These are phyloP conservation scores for Excalfactoria chinensis DNA, from an alignment of 2,113 vertebrate species.

Conservation along the genomic window DNA sequence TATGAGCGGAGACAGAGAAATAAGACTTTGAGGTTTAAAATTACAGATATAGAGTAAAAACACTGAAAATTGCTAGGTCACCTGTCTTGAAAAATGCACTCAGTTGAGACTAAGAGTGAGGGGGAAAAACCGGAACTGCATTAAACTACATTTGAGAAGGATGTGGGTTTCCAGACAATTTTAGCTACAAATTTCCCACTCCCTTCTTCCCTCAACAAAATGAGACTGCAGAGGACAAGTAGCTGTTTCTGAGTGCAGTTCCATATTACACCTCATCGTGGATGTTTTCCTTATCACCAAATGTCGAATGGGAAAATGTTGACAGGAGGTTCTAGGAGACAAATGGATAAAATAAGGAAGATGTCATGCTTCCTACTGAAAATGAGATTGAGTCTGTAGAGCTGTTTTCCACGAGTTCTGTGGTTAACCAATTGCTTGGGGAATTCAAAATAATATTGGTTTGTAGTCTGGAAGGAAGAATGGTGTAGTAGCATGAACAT, in stretches of 20 bases:
- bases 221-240: not conserved
- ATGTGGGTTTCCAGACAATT: not conserved
- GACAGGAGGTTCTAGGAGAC: not conserved
- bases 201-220: not conserved
- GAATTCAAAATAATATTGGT: not conserved
- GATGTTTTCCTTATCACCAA: not conserved
- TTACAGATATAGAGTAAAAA: not conserved
- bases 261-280: not conserved
- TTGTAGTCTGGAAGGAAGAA: conserved; percentile 11
- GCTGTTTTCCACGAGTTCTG: not conserved
- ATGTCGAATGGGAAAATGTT: not conserved
- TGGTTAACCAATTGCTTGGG: not conserved
- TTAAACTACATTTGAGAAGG: not conserved
- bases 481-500: not conserved
- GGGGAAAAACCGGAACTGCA: not conserved
- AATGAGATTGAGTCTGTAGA: not conserved
- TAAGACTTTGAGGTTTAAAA: not conserved
- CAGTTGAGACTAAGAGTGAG: not conserved
- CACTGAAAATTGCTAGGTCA: not conserved
- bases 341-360: not conserved
- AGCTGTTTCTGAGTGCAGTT: not conserved
- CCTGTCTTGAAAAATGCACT: not conserved
- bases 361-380: not conserved
- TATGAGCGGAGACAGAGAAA: not conserved
- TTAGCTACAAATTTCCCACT: not conserved